These are phyloP conservation scores for Ataeniobius toweri DNA, from an alignment of 2,797 vertebrate genomes.

Conservation along the genomic window DNA sequence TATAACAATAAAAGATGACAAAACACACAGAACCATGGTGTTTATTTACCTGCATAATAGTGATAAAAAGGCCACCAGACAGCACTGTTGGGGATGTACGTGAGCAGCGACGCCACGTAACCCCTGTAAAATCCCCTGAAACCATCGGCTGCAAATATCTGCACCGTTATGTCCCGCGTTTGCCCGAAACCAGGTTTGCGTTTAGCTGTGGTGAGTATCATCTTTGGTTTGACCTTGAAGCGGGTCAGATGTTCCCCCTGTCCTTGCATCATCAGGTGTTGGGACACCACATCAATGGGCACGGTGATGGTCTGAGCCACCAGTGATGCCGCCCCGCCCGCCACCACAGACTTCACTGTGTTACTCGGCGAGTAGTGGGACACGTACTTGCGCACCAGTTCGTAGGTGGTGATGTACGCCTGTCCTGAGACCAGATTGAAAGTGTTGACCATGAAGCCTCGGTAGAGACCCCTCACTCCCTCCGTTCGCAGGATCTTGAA, in stretches of 20 bases:
- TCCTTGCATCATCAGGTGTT: conserved; percentile 98
- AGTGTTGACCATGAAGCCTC: conserved; percentile 94
- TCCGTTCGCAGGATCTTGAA: conserved; percentile 90
- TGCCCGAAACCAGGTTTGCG: conserved; percentile 84
- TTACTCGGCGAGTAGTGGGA: conserved; percentile 87
- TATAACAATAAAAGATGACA: neutral
- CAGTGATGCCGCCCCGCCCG: conserved; percentile 90
- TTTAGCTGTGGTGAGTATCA: conserved; percentile 51
- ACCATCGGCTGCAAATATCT: conserved; percentile 91
- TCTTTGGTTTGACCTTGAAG: conserved; percentile 83
- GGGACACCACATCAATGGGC: conserved; percentile 93
- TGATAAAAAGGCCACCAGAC: conserved; percentile 99
- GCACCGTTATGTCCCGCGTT: conserved; percentile 88
- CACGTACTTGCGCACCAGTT: conserved; percentile 91
- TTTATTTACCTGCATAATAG: conserved; percentile 90
- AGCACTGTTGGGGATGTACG: conserved; percentile 97
- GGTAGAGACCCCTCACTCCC: conserved; percentile 88
- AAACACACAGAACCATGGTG: neutral
- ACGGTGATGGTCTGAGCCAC: conserved; percentile 98
- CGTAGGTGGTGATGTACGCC: conserved; percentile 96
- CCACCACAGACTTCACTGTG: conserved; percentile 91
- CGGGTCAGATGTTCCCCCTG: conserved; percentile 89
- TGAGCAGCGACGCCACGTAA: conserved; percentile 94
- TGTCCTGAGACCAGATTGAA: conserved; percentile 94
- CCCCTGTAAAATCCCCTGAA: conserved; percentile 93